A percentile compares a stretch with the other conserved stretches of the same genome.
phyloP scores from a whole-genome alignment of 37 sponge, comb jelly and placozoan genomes.

The Dysidea cf. avara region DNA sequence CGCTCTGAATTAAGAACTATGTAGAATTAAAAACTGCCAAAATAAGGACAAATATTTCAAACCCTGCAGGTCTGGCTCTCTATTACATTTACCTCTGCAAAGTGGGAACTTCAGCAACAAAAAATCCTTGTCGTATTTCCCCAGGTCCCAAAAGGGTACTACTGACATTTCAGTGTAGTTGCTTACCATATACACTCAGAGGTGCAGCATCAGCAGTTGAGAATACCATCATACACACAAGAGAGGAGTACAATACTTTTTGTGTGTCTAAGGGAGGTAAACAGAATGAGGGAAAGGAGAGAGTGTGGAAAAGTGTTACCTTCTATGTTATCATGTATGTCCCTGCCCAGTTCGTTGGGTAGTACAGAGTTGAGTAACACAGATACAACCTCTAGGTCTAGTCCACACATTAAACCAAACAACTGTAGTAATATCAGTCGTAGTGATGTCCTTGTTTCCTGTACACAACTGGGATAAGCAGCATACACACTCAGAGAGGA shows the following conservation, averaged over 20 bases:
- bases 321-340: conserved; percentile 59
- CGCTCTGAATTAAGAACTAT: no score
- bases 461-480: not conserved
- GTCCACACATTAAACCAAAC: conserved; percentile 67
- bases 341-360: conserved; percentile 81
- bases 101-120: no score
- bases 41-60: no score
- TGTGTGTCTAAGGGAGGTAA: conserved; percentile 39
- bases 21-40: no score
- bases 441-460: conserved; percentile 69
- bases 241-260: conserved; percentile 66
- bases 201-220: conserved; percentile 78
- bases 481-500: conserved; percentile 1
- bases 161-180: conserved; percentile 7
- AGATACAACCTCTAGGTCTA: conserved; percentile 52
- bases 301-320: conserved; percentile 4
- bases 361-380: conserved; percentile 61
- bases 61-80: no score
- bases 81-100: no score
- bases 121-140: no score
- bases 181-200: conserved; percentile 74
- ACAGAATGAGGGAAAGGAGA: not conserved
- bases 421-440: conserved; percentile 73
- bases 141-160: no score
- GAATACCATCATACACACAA: conserved; percentile 82